These are phyloP conservation scores for Lepus americanus DNA, from an alignment of 2,113 vertebrate genomes.

Conservation along the genomic window DNA sequence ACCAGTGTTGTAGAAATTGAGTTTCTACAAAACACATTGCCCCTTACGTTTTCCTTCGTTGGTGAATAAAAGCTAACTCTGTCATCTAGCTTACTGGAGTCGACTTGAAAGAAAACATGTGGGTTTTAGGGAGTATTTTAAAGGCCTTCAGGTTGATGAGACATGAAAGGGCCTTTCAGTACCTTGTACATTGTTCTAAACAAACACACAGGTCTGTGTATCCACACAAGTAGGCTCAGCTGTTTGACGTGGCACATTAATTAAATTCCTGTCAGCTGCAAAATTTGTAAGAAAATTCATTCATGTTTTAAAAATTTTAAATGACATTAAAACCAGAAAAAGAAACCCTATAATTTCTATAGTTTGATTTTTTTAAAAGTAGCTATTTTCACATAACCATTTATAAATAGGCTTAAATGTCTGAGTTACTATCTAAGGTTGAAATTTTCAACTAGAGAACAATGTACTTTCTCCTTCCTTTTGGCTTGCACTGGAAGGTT, in stretches of 20 bases:
- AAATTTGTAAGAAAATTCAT: conserved; percentile 40
- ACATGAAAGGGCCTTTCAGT: conserved; percentile 23
- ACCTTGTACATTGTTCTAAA: neutral
- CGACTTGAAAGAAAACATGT: conserved; percentile 51
- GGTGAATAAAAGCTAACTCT: conserved; percentile 77
- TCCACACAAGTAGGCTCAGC: conserved; percentile 58
- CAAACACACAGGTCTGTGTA: conserved; percentile 69
- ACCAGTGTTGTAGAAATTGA: neutral
- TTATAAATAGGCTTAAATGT: conserved; percentile 52
- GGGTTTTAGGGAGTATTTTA: conserved; percentile 51
- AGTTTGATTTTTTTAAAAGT: conserved; percentile 37
- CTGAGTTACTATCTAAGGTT: conserved; percentile 23
- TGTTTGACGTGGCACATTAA: conserved; percentile 55
- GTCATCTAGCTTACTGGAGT: conserved; percentile 36
- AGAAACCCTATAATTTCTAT: conserved; percentile 70
- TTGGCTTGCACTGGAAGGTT: conserved; percentile 64
- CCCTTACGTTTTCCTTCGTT: conserved; percentile 17
- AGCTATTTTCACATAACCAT: conserved; percentile 38
- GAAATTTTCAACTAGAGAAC: conserved; percentile 55
- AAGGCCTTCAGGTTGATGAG: conserved; percentile 51
- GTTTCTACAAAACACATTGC: conserved; percentile 44
- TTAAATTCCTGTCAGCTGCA: conserved; percentile 70
- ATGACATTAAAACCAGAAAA: conserved; percentile 75
- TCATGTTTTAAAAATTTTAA: conserved; percentile 11
- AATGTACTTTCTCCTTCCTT: conserved; percentile 62